Evolutionary conservation across 1,140 invertebrate species (phyloP).

Genomic region (Ceratosolen solmsi): DNA sequence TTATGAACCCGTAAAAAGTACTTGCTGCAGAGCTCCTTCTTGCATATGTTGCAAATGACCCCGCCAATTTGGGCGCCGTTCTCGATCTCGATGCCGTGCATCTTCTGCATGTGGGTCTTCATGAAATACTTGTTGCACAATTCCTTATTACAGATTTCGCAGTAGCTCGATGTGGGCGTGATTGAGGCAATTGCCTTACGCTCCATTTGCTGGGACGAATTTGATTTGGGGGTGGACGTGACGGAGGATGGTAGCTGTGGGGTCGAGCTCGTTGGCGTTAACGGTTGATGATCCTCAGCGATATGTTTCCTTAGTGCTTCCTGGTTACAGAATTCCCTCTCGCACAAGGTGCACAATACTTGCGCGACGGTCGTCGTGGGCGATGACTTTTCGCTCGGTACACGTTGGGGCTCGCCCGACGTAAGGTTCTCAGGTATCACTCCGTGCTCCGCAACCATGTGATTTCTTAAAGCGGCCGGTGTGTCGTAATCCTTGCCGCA

Average conservation of each 20-base stretch:
- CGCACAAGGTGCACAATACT: constrained; percentile 74
- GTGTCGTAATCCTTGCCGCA: constrained; percentile 79
- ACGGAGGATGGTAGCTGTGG: constrained; percentile 54
- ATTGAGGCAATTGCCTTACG: constrained; percentile 66
- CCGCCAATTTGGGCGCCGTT: constrained; percentile 92
- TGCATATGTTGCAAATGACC: constrained; percentile 96
- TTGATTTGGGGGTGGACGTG: constrained; percentile 53
- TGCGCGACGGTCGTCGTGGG: constrained; percentile 60
- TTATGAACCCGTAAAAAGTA: constrained; percentile 98
- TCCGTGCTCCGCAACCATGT: constrained; percentile 78
- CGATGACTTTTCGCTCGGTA: constrained; percentile 59
- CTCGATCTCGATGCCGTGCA: constrained; percentile 98
- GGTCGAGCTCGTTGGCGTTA: constrained; percentile 50
- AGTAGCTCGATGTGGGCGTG: constrained; percentile 89
- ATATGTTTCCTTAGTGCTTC: constrained; percentile 77
- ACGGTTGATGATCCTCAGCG: constrained; percentile 73
- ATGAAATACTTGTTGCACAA: constrained; percentile 99
- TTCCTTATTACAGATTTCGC: constrained; percentile 99
- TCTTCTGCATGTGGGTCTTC: constrained; percentile 99
- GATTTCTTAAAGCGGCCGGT: constrained; percentile 75
- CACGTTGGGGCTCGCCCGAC: constrained; percentile 36
- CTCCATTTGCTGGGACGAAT: constrained; percentile 56
- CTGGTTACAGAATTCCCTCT: constrained; percentile 74
- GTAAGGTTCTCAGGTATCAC: constrained; percentile 60
- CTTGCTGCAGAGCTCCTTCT: constrained; percentile 97